Evolutionary conservation across 2,797 vertebrate genomes (phyloP).

Genomic region (Sebastes ruberrimus): DNA sequence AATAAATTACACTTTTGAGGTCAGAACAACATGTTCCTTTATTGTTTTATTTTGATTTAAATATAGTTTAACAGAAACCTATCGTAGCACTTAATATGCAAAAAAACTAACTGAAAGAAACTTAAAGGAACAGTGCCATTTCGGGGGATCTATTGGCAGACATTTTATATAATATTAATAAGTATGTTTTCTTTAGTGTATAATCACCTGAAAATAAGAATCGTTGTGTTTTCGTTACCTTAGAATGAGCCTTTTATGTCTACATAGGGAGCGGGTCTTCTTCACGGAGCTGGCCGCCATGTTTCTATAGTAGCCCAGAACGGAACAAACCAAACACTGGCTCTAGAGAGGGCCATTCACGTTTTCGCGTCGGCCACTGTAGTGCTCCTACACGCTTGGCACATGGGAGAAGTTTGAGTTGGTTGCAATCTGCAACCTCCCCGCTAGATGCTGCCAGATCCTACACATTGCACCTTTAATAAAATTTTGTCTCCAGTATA

Average conservation of each 20-base stretch:
- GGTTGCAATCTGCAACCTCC: too few species aligned
- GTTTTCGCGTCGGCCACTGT: rapidly evolving
- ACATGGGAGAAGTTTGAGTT: too few species aligned
- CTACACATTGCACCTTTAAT: neutral
- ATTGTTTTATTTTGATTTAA: neutral
- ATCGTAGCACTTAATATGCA: neutral
- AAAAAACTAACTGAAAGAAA: neutral
- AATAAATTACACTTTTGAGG: neutral
- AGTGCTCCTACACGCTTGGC: too few species aligned
- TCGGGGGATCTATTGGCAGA: neutral
- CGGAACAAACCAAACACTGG: neutral
- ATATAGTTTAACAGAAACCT: neutral
- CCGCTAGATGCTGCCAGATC: neutral
- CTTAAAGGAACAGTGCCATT: neutral
- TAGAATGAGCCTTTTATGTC: neutral
- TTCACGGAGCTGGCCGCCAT: neutral
- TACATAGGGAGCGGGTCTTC: neutral
- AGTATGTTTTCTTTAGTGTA: neutral
- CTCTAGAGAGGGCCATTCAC: neutral
- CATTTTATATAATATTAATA: neutral
- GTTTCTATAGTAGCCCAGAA: neutral
- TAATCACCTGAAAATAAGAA: neutral
- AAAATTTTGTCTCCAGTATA: neutral
- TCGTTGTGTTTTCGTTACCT: neutral
- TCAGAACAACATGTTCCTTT: neutral